Conservation (phyloP, 2,113 vertebrate genomes). For the Glaucidium brasilianum region DNA sequence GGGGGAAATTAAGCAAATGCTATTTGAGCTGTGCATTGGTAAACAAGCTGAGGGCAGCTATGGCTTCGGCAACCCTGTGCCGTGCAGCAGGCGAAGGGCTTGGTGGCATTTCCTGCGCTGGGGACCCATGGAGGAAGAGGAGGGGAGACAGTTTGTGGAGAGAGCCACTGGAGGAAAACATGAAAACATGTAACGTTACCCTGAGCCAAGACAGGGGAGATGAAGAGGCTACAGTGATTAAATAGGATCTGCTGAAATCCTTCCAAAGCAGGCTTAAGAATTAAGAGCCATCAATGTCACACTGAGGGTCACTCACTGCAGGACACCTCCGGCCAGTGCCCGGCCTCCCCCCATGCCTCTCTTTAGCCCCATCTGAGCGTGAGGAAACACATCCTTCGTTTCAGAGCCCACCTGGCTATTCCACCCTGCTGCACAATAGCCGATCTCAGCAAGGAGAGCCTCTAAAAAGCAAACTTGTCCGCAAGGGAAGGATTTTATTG, state of each 20-base stretch:
- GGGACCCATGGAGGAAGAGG: not conserved
- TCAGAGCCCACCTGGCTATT: not conserved
- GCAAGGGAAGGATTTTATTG: not conserved
- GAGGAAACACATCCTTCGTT: not conserved
- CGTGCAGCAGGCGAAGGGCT: not conserved
- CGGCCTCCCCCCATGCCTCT: not conserved
- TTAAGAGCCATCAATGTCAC: slow-evolving; percentile 73
- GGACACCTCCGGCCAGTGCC: not conserved
- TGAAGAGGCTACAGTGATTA: slow-evolving; percentile 65
- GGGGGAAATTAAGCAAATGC: not conserved
- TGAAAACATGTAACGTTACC: not conserved
- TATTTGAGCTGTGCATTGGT: not conserved
- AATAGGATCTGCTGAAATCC: slow-evolving; percentile 71
- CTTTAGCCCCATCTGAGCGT: not conserved
- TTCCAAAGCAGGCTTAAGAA: slow-evolving; percentile 73
- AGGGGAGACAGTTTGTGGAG: not conserved
- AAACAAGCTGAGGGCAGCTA: not conserved
- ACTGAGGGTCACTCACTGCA: slow-evolving; percentile 60
- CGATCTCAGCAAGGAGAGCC: not conserved
- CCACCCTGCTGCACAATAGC: rapidly evolving
- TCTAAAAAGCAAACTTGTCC: not conserved
- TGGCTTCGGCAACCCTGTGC: rapidly evolving
- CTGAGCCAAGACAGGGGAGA: not conserved
- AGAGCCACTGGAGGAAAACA: not conserved
- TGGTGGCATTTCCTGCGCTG: rapidly evolving